Percentiles rank a stretch among this genome's conserved stretches.
phyloP scores from a whole-genome alignment of 2,888 invertebrate species.

The Hypsopygia costalis region DNA sequence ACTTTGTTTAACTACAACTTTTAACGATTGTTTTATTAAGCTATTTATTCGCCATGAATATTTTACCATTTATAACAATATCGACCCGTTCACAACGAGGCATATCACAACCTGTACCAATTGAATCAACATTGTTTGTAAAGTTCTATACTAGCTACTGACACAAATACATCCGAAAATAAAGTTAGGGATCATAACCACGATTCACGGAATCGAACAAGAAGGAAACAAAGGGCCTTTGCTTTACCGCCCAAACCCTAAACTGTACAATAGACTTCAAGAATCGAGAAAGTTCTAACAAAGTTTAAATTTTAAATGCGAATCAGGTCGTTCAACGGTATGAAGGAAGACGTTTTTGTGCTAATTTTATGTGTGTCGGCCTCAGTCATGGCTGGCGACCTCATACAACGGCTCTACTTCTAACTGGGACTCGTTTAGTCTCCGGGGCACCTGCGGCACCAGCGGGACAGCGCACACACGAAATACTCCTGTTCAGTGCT shows the following conservation, averaged over 20 bases:
- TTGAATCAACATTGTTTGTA: slow-evolving; percentile 81
- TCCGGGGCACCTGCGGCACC: slow-evolving; percentile 19
- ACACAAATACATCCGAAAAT: slow-evolving; percentile 77
- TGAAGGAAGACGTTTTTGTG: slow-evolving; percentile 80
- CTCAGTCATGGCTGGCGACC: slow-evolving; percentile 44
- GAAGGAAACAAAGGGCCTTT: slow-evolving; percentile 69
- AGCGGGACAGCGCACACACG: slow-evolving; percentile 31
- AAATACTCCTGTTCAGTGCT: slow-evolving; percentile 32
- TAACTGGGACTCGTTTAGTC: slow-evolving; percentile 49
- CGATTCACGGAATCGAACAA: slow-evolving; percentile 80
- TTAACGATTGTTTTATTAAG: slow-evolving; percentile 77
- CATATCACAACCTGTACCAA: slow-evolving; percentile 80
- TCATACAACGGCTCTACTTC: slow-evolving; percentile 51
- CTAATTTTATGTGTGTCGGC: slow-evolving; percentile 56
- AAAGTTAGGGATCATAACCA: slow-evolving; percentile 74
- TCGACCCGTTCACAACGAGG: slow-evolving; percentile 80
- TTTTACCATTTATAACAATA: slow-evolving; percentile 79
- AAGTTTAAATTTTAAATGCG: slow-evolving; percentile 70
- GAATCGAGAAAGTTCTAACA: slow-evolving; percentile 72
- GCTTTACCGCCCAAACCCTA: slow-evolving; percentile 69
- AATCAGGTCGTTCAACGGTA: slow-evolving; percentile 74
- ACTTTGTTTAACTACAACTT: slow-evolving; percentile 75
- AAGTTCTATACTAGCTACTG: slow-evolving; percentile 79
- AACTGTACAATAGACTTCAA: slow-evolving; percentile 74
- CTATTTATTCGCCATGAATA: slow-evolving; percentile 70